A percentile compares a stretch with the other conserved stretches of the same genome.
Conservation (phyloP, 2,113 vertebrate genomes). For the Lipophrys pholis region DNA sequence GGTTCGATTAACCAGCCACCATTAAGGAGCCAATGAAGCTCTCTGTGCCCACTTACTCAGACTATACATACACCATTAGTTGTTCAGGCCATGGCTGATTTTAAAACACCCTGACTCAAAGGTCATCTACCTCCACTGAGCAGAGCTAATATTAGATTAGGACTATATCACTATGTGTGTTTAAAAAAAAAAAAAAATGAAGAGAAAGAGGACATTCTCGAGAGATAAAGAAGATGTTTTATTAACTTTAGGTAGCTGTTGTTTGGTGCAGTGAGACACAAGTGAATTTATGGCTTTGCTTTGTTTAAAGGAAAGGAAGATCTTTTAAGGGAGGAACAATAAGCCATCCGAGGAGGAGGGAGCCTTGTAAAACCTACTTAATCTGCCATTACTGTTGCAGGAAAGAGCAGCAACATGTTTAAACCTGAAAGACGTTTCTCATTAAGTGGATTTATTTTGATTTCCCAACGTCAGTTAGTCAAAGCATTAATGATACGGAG, state of each 20-base stretch:
- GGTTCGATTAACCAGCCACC: slow-evolving; percentile 66
- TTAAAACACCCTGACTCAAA: slow-evolving; percentile 63
- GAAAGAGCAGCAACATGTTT: too few species aligned
- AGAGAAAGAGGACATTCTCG: slow-evolving; percentile 22
- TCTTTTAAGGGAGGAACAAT: slow-evolving; percentile 3
- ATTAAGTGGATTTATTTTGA: too few species aligned
- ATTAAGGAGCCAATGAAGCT: slow-evolving; percentile 74
- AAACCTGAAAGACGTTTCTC: too few species aligned
- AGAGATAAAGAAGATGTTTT: slow-evolving; percentile 37
- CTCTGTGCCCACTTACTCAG: slow-evolving; percentile 40
- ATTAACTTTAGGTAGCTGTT: slow-evolving; percentile 20
- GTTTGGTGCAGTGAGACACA: slow-evolving; percentile 18
- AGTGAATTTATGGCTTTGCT: slow-evolving; percentile 20
- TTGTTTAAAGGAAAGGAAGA: slow-evolving; percentile 2
- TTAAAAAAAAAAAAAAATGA: slow-evolving; percentile 10
- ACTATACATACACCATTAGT: slow-evolving; percentile 71
- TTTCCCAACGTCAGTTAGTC: too few species aligned
- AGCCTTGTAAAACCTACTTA: background rate
- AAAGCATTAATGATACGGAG: too few species aligned
- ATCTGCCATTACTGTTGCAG: background rate
- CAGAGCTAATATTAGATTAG: slow-evolving; percentile 74
- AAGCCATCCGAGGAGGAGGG: background rate
- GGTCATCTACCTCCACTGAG: slow-evolving; percentile 66
- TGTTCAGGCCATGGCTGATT: slow-evolving; percentile 51
- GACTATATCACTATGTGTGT: slow-evolving; percentile 42